Percentiles rank a stretch among this genome's conserved stretches.
Evolutionary conservation across 2,113 vertebrate species (phyloP).

Genomic region (Macrotis lagotis): DNA sequence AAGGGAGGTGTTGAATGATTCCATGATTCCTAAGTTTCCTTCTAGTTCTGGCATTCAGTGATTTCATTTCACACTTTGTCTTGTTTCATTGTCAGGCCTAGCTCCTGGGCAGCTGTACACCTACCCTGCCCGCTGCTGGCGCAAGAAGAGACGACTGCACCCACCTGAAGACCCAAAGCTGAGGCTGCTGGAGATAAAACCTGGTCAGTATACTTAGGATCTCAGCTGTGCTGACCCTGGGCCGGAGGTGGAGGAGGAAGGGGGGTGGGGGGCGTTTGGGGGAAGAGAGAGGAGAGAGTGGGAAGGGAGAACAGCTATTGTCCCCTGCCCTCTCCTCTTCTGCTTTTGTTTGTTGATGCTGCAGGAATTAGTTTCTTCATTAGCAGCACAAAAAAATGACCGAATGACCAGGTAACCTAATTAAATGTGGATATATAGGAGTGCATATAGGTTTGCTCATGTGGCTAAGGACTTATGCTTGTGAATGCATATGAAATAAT

Average conservation of each 20-base stretch:
- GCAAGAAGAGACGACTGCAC: slow-evolving; percentile 95
- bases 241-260: background rate
- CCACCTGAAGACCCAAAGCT: slow-evolving; percentile 92
- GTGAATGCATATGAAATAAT: background rate
- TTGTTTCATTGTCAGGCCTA: slow-evolving; percentile 84
- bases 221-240: background rate
- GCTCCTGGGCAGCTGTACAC: slow-evolving; percentile 96
- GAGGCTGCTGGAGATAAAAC: slow-evolving; percentile 92
- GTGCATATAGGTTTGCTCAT: background rate
- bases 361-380: background rate
- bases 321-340: background rate
- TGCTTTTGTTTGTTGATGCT: background rate
- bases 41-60: background rate
- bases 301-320: background rate
- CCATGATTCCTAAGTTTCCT: background rate
- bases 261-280: background rate
- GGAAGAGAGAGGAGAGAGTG: background rate
- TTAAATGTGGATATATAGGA: background rate
- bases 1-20: no score
- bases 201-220: slow-evolving; percentile 84
- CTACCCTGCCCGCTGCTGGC: slow-evolving; percentile 97
- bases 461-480: fast-evolving
- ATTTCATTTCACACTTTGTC: slow-evolving; percentile 9
- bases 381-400: background rate
- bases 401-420: background rate